A percentile compares a stretch with the other conserved stretches of the same genome.
Conservation (phyloP, 2,797 vertebrate genomes). For the Hypotaenidia okinawae region DNA sequence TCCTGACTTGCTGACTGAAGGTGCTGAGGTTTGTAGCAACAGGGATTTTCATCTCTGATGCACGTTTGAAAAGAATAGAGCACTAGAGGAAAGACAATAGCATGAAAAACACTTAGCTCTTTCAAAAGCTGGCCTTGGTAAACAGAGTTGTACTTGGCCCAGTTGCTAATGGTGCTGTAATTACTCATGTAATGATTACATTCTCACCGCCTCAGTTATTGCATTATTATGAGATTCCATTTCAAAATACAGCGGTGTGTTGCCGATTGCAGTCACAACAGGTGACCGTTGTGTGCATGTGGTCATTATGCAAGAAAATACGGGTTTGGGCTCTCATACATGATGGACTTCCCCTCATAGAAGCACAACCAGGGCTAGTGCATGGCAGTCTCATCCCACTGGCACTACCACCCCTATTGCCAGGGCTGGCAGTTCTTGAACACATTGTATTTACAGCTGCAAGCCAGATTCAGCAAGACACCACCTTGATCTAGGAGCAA, state of each 20-base stretch:
- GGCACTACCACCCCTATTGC: not conserved
- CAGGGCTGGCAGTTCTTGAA: not conserved
- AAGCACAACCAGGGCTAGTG: not conserved
- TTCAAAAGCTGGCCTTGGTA: conserved; percentile 17
- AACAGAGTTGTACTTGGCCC: not conserved
- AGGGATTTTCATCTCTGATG: not conserved
- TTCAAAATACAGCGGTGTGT: not conserved
- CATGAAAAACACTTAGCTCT: not conserved
- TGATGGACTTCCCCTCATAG: not conserved
- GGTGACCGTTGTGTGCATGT: not conserved
- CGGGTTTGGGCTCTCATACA: not conserved
- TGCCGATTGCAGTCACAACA: not conserved
- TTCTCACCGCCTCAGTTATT: not conserved
- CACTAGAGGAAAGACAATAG: not conserved
- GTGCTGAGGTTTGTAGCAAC: not conserved
- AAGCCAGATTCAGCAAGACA: not conserved
- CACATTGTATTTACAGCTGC: not conserved
- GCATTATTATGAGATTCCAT: not conserved
- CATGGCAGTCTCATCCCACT: not conserved
- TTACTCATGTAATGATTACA: conserved; percentile 17
- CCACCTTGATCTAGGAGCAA: not conserved
- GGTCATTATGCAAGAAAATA: not conserved
- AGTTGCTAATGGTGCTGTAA: conserved; percentile 21
- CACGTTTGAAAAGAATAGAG: not conserved
- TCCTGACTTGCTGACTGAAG: not conserved